A percentile compares a stretch with the other conserved stretches of the same genome.
Evolutionary conservation across 2,888 invertebrate species (phyloP).

Genomic region (Allacma fusca): DNA sequence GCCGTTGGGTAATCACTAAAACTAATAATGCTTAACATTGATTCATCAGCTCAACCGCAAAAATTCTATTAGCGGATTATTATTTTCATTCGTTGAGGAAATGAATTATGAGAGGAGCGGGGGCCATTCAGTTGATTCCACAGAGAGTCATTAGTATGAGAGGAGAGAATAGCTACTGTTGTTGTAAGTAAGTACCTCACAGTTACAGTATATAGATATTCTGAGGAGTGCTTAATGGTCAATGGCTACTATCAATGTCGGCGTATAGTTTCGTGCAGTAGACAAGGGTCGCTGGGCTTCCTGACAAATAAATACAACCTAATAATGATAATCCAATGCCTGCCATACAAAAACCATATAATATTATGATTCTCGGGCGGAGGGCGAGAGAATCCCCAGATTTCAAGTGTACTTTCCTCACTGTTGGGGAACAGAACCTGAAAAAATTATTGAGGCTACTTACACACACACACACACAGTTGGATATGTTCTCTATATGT

Average conservation of each 20-base stretch:
- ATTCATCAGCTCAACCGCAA: constrained; percentile 16
- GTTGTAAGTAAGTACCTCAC: too few relatives aligned
- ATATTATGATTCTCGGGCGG: too few relatives aligned
- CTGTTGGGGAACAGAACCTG: too few relatives aligned
- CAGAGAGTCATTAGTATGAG: constrained; percentile 31
- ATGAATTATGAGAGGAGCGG: constrained; percentile 28
- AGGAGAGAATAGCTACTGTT: neutral
- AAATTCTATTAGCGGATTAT: constrained; percentile 34
- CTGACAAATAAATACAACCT: constrained; percentile 11
- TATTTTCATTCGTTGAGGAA: constrained; percentile 37
- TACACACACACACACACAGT: too few relatives aligned
- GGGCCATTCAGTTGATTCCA: constrained; percentile 20
- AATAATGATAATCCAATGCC: neutral
- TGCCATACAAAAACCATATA: too few relatives aligned
- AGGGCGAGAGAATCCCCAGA: too few relatives aligned
- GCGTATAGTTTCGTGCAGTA: neutral
- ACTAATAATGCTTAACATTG: neutral
- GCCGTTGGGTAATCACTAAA: neutral
- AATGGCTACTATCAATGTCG: neutral
- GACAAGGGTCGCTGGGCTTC: neutral
- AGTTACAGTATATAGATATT: too few relatives aligned
- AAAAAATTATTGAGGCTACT: too few relatives aligned
- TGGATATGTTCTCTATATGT: too few relatives aligned
- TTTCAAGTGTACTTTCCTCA: too few relatives aligned
- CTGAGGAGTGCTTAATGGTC: neutral